Evolutionary conservation across 2,888 invertebrate species (phyloP).

Genomic region (Lasioglossum lativentre): DNA sequence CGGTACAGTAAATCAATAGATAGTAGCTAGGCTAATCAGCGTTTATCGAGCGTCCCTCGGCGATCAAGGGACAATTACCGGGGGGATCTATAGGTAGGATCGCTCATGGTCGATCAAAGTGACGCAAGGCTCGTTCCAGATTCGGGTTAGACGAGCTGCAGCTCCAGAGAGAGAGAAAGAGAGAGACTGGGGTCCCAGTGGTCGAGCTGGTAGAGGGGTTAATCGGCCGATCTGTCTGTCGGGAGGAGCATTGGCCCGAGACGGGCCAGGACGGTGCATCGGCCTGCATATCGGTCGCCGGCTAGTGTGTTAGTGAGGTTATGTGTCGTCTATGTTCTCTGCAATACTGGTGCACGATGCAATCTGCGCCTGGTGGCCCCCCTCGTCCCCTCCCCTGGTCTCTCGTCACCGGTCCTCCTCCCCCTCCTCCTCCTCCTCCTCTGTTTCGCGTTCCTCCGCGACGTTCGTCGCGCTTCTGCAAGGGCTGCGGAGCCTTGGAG

Average conservation of each 20-base stretch:
- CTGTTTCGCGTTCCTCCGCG: constrained; percentile 41
- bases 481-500: constrained; percentile 48
- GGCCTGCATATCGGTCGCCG: constrained; percentile 71
- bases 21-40: not conserved
- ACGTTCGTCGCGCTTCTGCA: constrained; percentile 57
- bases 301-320: constrained; percentile 66
- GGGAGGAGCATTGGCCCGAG: constrained; percentile 71
- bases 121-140: constrained; percentile 32
- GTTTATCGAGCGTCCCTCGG: not conserved
- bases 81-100: not conserved
- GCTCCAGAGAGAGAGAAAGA: too few relatives aligned
- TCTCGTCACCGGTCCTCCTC: constrained; percentile 44
- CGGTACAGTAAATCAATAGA: not conserved
- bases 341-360: constrained; percentile 67
- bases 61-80: not conserved
- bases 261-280: constrained; percentile 70
- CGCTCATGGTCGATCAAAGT: not conserved
- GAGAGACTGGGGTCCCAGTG: not conserved
- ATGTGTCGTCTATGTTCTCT: constrained; percentile 61
- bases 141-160: constrained; percentile 21
- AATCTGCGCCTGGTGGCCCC: constrained; percentile 58
- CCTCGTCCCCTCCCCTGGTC: constrained; percentile 8
- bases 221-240: constrained; percentile 38
- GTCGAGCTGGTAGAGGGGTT: not conserved
- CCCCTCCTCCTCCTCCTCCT: constrained; percentile 27